Percentiles rank a stretch among this genome's conserved stretches.
phyloP scores from a whole-genome alignment of 2,888 invertebrate genomes.

The Drosophila sordidula region DNA sequence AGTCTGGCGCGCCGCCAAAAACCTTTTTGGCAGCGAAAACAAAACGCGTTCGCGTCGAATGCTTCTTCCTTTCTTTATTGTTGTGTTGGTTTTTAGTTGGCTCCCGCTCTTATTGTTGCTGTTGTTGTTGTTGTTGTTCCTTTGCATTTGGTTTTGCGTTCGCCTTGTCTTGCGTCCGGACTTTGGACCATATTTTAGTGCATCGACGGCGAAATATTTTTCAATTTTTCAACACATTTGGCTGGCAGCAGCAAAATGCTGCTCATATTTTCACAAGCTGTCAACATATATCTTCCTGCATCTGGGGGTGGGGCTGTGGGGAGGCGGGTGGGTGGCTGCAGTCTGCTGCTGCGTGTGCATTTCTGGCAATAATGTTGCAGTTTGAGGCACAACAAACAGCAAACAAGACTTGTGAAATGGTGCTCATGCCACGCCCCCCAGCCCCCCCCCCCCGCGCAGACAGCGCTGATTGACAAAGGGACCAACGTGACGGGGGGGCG shows the following conservation, averaged over 20 bases:
- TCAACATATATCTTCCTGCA: slow-evolving; percentile 72
- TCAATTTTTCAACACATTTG: slow-evolving; percentile 79
- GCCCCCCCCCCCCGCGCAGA: not conserved
- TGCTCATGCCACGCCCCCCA: slow-evolving; percentile 50
- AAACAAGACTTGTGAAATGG: slow-evolving; percentile 68
- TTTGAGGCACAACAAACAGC: slow-evolving; percentile 24
- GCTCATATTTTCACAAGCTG: slow-evolving; percentile 77
- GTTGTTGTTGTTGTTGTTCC: slow-evolving; percentile 38
- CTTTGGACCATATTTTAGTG: slow-evolving; percentile 69
- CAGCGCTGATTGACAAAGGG: slow-evolving; percentile 67
- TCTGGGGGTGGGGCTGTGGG: not conserved
- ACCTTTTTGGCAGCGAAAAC: slow-evolving; percentile 61
- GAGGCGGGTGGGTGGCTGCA: not conserved
- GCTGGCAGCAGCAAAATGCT: slow-evolving; percentile 77
- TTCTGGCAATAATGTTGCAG: slow-evolving; percentile 70
- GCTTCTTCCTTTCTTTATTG: slow-evolving; percentile 4
- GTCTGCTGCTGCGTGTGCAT: slow-evolving; percentile 66
- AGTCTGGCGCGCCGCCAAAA: slow-evolving; percentile 66
- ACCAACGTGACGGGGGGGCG: slow-evolving; percentile 2
- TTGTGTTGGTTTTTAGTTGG: slow-evolving; percentile 12
- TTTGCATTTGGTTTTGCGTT: slow-evolving; percentile 58
- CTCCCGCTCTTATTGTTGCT: slow-evolving; percentile 2
- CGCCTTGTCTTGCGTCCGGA: slow-evolving; percentile 17
- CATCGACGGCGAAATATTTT: slow-evolving; percentile 79
- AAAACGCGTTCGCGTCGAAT: slow-evolving; percentile 25